Evolutionary conservation across 2,888 invertebrate species (phyloP).

Genomic region (Shargacucullia verbasci): DNA sequence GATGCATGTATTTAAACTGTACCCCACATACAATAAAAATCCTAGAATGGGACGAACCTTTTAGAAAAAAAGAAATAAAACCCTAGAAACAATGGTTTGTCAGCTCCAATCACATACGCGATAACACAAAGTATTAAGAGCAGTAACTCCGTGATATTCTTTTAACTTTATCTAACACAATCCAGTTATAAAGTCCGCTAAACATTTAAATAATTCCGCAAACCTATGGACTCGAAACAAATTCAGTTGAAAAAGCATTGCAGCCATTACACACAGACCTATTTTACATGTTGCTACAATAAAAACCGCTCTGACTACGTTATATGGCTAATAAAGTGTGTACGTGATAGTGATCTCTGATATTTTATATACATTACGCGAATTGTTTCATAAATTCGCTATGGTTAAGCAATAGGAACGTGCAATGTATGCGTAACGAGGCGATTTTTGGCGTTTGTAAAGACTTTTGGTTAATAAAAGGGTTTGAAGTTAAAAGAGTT

Average conservation of each 20-base stretch:
- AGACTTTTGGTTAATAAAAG: constrained; percentile 20
- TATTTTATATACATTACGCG: constrained; percentile 58
- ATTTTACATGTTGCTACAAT: constrained; percentile 54
- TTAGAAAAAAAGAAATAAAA: no score
- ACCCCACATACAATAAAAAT: no score
- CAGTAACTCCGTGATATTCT: no score
- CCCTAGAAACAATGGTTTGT: no score
- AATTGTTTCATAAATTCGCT: constrained; percentile 53
- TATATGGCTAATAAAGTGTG: constrained; percentile 50
- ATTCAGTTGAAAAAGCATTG: constrained; percentile 46
- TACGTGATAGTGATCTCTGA: constrained; percentile 55
- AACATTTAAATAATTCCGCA: constrained; percentile 16
- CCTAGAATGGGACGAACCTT: no score
- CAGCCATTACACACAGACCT: constrained; percentile 24
- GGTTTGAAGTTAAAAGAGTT: constrained; percentile 6
- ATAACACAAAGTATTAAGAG: no score
- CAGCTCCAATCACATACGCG: no score
- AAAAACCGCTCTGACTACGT: constrained; percentile 48
- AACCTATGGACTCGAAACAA: constrained; percentile 12
- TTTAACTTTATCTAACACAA: no score
- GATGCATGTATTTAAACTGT: no score
- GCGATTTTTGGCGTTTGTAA: constrained; percentile 22
- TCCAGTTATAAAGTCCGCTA: no score
- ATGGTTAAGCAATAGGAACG: constrained; percentile 52
- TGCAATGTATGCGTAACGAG: constrained; percentile 49